These are phyloP conservation scores for Carassius auratus DNA, from an alignment of 2,113 vertebrate species.

Conservation along the genomic window DNA sequence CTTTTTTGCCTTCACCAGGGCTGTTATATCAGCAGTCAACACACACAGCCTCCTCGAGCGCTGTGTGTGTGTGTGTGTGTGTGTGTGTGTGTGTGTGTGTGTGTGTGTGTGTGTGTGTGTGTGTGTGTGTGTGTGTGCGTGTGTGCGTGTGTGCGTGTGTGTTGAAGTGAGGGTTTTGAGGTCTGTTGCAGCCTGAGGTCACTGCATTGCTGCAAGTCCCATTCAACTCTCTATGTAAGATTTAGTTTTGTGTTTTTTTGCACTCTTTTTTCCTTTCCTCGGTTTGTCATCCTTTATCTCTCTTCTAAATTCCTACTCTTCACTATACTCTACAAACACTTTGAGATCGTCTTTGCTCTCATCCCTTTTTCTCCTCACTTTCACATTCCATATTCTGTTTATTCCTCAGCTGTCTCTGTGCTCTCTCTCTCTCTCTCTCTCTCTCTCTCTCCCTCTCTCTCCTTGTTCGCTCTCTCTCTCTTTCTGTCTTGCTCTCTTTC, in stretches of 20 bases:
- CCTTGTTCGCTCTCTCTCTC: neutral
- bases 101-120: neutral
- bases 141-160: neutral
- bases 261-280: slow-evolving; percentile 3
- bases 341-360: slow-evolving; percentile 16
- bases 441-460: neutral
- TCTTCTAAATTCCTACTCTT: slow-evolving; percentile 8
- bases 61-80: neutral
- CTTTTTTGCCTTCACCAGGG: neutral
- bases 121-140: neutral
- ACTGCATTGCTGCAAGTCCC: slow-evolving; percentile 1
- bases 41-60: neutral
- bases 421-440: neutral
- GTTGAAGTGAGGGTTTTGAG: slow-evolving; percentile 7
- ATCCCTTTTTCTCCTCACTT: neutral
- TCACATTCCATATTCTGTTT: neutral
- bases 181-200: slow-evolving; percentile 31
- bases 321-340: neutral
- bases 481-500: neutral
- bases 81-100: neutral
- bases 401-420: neutral
- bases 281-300: slow-evolving; percentile 9
- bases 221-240: slow-evolving; percentile 24
- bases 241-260: neutral
- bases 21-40: slow-evolving; percentile 31